Evolutionary conservation across 2,888 invertebrate genomes (phyloP), one percentile per base, ranked within the genome.

Genomic region (Blastobasis lacticolella): DNA sequence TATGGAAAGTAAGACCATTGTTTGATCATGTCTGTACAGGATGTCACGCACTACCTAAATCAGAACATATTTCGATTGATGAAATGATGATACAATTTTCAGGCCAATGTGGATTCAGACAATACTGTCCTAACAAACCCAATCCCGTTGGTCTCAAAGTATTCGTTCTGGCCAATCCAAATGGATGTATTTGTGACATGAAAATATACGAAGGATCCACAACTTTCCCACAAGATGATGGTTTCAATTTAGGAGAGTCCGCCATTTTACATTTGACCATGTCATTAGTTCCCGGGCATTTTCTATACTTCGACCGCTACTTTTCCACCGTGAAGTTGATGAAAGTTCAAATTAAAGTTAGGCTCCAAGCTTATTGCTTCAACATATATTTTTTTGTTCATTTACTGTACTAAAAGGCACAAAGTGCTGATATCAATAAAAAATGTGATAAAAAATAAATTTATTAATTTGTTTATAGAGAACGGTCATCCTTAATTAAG

Each of bases 61-160:
- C 38, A 7, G 45, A 52, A 48, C 7, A 49, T 10, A 9, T 56
- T 4, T 56, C 46, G 10, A 45, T 59, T 8, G 59, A 58, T 42
- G 59, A 58, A 49, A 58, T 58, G 56, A 57, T 59, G 10, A 53
- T 59, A 4, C 59, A 59, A 1, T 61, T 59, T 47, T 48, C 53
- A 9, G 57, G 55, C 5, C 38, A 38, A 23, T 57, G 55, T 46
- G 48, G 40, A 6, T 46, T 59, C 4, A 50, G 49, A 38, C 59
- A 59, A 46, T 56, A 56, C 49, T 52, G 54, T 38, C 56, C 60
- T 5, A 50, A 49, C 4, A 61, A 61, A 44, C 57, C 54, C 1
- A 56, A 61, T 38, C 59, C 58, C 5, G 46, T 47, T n/a, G 58
- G 61, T 0, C 37, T 62, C 2, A 61, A 61, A 52, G 55, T 49